phyloP scores from a whole-genome alignment of 2,888 invertebrate species.

The Apodemia duryi region DNA sequence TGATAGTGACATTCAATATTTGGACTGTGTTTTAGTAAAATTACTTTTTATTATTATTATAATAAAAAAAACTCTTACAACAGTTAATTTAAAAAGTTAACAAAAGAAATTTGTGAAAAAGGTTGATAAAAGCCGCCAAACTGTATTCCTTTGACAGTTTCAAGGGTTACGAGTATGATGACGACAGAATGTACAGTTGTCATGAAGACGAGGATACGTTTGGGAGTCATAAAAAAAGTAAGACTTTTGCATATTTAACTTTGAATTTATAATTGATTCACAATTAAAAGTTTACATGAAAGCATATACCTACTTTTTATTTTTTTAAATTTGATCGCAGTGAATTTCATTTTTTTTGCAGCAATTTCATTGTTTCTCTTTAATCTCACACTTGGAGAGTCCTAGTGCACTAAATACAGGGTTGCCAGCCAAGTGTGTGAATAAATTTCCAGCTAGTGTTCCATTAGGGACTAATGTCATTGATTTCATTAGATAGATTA shows the following conservation, averaged over 20 bases:
- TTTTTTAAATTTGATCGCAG: too few species aligned
- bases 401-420: too few species aligned
- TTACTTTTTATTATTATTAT: too few species aligned
- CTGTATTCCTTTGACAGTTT: conserved; percentile 78
- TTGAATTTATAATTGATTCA: not conserved
- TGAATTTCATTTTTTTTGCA: too few species aligned
- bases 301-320: too few species aligned
- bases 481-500: too few species aligned
- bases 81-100: not conserved
- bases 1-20: not conserved
- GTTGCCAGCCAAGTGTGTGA: too few species aligned
- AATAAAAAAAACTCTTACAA: not conserved
- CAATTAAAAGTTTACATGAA: too few species aligned
- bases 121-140: conserved; percentile 57
- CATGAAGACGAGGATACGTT: conserved; percentile 63
- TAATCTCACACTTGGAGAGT: too few species aligned
- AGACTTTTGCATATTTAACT: conserved; percentile 20
- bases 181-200: conserved; percentile 56
- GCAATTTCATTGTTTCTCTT: too few species aligned
- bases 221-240: conserved; percentile 66
- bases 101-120: conserved; percentile 10
- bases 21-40: not conserved
- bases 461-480: too few species aligned
- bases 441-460: too few species aligned
- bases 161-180: conserved; percentile 74